Evolutionary conservation across 2,113 vertebrate genomes (phyloP).

Genomic region (Gobiocypris rarus): DNA sequence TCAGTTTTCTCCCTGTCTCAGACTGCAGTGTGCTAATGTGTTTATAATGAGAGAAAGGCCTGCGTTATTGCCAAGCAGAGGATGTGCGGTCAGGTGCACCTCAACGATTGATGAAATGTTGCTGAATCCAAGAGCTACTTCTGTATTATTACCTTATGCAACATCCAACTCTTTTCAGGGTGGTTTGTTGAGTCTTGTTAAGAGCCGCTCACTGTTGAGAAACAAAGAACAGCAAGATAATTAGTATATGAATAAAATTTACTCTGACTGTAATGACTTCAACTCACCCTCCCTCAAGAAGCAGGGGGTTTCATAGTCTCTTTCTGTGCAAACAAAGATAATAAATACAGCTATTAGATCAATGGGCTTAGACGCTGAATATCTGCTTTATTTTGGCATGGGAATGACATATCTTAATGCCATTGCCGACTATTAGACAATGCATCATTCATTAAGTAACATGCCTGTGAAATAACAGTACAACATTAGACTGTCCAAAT

Average conservation of each 20-base stretch:
- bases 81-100: slow-evolving; percentile 58
- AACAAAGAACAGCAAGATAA: slow-evolving; percentile 25
- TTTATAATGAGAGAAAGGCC: slow-evolving; percentile 63
- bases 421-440: background rate
- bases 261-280: background rate
- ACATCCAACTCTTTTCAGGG: slow-evolving; percentile 4
- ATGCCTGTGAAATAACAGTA: slow-evolving; percentile 18
- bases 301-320: background rate
- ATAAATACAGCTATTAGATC: slow-evolving; percentile 2
- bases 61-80: slow-evolving; percentile 59
- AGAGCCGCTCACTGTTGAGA: background rate
- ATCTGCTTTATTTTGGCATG: background rate
- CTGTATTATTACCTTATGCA: background rate
- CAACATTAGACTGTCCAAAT: background rate
- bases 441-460: slow-evolving; percentile 30
- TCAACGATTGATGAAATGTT: slow-evolving; percentile 51
- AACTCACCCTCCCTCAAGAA: background rate
- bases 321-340: slow-evolving; percentile 14
- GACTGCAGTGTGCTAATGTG: slow-evolving; percentile 65
- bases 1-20: slow-evolving; percentile 70
- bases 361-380: background rate
- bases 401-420: background rate
- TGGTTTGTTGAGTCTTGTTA: background rate
- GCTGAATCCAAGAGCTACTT: background rate
- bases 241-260: background rate